These are phyloP conservation scores for Oriolus oriolus DNA, from an alignment of 2,113 vertebrate species.

Conservation along the genomic window DNA sequence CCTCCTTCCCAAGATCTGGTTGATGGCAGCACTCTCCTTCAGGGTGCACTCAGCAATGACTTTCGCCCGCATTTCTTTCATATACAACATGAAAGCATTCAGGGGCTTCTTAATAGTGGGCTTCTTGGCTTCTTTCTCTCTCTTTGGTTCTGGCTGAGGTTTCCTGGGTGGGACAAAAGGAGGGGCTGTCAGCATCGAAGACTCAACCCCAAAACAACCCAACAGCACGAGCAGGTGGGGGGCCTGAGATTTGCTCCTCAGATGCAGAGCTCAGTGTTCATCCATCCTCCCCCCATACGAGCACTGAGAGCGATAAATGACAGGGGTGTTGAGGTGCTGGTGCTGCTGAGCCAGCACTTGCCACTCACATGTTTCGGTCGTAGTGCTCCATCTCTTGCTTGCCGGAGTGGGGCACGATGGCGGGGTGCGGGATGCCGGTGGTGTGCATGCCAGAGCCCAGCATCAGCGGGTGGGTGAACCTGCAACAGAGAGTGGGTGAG, in stretches of 20 bases:
- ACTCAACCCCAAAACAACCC: neutral
- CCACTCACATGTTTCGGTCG: conserved; percentile 86
- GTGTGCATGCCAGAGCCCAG: conserved; percentile 91
- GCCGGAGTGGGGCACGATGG: conserved; percentile 90
- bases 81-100: conserved; percentile 99
- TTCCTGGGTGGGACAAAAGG: conserved; percentile 75
- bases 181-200: neutral
- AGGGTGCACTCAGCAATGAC: conserved; percentile 98
- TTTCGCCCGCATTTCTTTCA: conserved; percentile 99
- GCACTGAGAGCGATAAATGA: rapidly evolving
- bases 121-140: conserved; percentile 96
- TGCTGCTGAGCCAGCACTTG: rapidly evolving
- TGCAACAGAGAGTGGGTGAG: conserved; percentile 56
- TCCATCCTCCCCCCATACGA: rapidly evolving
- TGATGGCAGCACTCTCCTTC: conserved; percentile 98
- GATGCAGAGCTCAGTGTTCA: neutral
- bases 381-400: conserved; percentile 94
- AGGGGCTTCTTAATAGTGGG: conserved; percentile 98
- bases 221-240: rapidly evolving
- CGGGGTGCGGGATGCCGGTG: conserved; percentile 92
- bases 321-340: rapidly evolving
- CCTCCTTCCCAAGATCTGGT: conserved; percentile 96
- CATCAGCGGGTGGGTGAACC: conserved; percentile 96
- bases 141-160: conserved; percentile 86
- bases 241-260: rapidly evolving